These are phyloP conservation scores for Sphaeramia orbicularis DNA, from an alignment of 2,797 vertebrate genomes.

Conservation along the genomic window DNA sequence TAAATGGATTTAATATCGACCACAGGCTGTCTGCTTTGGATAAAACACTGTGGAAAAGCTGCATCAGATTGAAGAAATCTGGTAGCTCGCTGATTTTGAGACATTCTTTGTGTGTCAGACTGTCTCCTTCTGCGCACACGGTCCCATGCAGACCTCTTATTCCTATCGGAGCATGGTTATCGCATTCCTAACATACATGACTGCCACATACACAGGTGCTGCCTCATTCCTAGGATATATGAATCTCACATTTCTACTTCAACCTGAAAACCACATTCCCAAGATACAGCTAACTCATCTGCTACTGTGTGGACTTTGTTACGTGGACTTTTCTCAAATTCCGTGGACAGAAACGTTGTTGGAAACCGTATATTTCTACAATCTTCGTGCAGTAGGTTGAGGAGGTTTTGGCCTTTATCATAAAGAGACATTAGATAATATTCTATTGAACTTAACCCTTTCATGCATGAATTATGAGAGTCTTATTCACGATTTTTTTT, in stretches of 20 bases:
- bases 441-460: no score
- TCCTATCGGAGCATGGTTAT: conserved; percentile 18
- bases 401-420: no score
- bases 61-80: conserved; percentile 34
- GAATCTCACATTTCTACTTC: conserved; percentile 1
- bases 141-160: not conserved
- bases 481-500: no score
- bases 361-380: no score
- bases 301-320: no score
- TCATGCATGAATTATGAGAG: no score
- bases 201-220: conserved; percentile 22
- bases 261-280: not conserved
- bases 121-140: conserved; percentile 5
- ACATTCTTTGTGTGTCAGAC: conserved; percentile 15
- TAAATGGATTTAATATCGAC: conserved; percentile 28
- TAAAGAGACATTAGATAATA: no score
- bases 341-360: no score
- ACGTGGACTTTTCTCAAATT: no score
- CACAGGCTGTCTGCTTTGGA: conserved; percentile 49
- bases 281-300: no score
- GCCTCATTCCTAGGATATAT: conserved; percentile 24
- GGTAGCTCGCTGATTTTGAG: conserved; percentile 44
- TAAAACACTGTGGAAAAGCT: conserved; percentile 19
- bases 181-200: conserved; percentile 37
- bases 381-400: no score